Percentiles rank a stretch among this genome's conserved stretches.
Conservation (phyloP, 2,113 vertebrate species). For the Echinops telfairi region DNA sequence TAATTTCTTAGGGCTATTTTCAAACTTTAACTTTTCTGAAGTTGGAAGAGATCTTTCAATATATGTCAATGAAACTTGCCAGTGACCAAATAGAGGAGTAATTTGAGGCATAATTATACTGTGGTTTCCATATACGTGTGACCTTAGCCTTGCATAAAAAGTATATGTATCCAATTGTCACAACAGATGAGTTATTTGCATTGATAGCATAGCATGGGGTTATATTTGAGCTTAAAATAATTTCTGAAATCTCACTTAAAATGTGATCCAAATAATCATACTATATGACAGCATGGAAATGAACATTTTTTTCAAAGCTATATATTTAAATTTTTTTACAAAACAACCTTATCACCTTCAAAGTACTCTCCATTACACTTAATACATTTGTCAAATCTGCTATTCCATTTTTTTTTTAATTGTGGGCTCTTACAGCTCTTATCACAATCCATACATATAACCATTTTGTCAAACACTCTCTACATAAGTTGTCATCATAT, state of each 20-base stretch:
- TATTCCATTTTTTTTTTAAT: too few species aligned
- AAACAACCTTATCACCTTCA: too few species aligned
- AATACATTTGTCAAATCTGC: too few species aligned
- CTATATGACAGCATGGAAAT: background rate
- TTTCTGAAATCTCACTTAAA: constrained; percentile 40
- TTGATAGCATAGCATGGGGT: background rate
- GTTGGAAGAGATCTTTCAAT: constrained; percentile 21
- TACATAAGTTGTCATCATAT: too few species aligned
- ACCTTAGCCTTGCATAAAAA: background rate
- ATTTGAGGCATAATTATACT: background rate
- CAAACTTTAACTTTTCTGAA: constrained; percentile 26
- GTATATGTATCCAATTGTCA: background rate
- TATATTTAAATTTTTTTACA: too few species aligned
- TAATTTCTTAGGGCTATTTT: constrained; percentile 7
- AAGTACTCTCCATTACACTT: too few species aligned
- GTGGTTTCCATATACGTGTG: background rate
- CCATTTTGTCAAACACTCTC: too few species aligned
- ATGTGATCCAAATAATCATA: constrained; percentile 22
- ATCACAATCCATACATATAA: too few species aligned
- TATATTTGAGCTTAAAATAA: constrained; percentile 44
- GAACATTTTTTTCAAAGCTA: too few species aligned
- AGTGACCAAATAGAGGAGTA: background rate
- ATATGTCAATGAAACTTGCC: constrained; percentile 21
- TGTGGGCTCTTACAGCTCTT: too few species aligned
- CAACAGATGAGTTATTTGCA: background rate